Evolutionary conservation across 2,888 invertebrate genomes (phyloP), one percentile per base, ranked within the genome.

Genomic region (Conus canariensis): DNA sequence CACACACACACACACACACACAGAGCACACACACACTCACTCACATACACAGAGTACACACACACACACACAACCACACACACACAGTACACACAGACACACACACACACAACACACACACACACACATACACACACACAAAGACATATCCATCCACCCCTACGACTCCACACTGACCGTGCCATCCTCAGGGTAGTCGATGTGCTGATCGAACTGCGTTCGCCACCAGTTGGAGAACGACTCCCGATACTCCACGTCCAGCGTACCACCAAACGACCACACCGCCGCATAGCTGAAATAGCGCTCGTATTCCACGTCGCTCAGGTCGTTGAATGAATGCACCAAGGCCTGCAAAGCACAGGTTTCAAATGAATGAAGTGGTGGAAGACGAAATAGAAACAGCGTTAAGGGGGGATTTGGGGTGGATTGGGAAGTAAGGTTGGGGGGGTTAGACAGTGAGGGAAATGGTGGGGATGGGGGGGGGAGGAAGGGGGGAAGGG

Each of bases 181-280:
- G 45, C 95, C 96, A 25, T 94, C 95, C n/a, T 93, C 93, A 56
- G 96, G 96, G 90, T 94, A 95, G 88, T 94, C 94, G 45, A 95
- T 93, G 90, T 95, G 93, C 70, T 95, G 93, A 58, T 94, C 94
- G 92, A 96, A 96, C 90, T 93, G 93, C 70, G 94, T 93, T 88
- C 93, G 93, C 96, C 96, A 96, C 96, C 96, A 96, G 83, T 92
- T 90, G 91, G 95, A 95, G 94, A 96, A 96, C 0, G 93, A 91
- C 88, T 95, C 95, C 16, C 95, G 92, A 91, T 94, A 86, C 45
- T 95, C 93, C 1, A 92, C 91, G 7, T 93, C 94, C 89, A 96
- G 92, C 19, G 96, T 95, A 30, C 96, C 96, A 70, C 94, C 96
- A 92, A 96, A 96, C 9, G 96, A 93, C 96, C 96, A 96, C 80